Evolutionary conservation across 2,888 invertebrate species (phyloP), one percentile per base, ranked within the genome.

Genomic region (Drosophila limbata): DNA sequence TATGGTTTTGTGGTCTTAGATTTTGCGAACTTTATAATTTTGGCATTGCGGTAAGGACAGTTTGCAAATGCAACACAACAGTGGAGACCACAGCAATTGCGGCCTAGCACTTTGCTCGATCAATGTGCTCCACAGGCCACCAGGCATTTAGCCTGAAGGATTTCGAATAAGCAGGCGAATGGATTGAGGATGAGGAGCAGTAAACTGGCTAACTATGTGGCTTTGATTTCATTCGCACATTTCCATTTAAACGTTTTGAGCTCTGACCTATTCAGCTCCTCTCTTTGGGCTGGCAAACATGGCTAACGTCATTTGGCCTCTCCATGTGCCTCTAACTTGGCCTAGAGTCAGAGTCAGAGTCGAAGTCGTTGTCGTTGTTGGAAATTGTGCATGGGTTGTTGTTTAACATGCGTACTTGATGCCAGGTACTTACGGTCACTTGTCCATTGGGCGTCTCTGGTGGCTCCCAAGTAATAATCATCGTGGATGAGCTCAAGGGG

Each of bases 391-490:
- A 35, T 35, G 37, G 44, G 6, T 48, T 68, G 64, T 79, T 76
- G 76, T 69, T 82, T 82, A 86, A 84, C 75, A 70, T 73, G 75
- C 72, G 56, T 48, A 79, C 73, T 69, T 69, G 60, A 69, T 84
- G 69, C 62, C 65, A 72, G 74, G 72, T 84, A 94, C 95, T 95
- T 93, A 98, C 98, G 94, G 97, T 97, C 82, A 99, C 97, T 95
- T 97, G 97, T 84, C 99, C 99, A 92, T 99, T 99, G 51, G 99
- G 98, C 61, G 97, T 97, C 92, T 98, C 98, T 17, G 99, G 99
- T 91, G 98, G 98, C 88, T 98, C 97, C 99, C 99, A 99, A 91
- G 98, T 97, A 84, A 99, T 98, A 65, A 98, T 96, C 96, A 99
- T 97, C 39, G 98, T 98, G 91, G 97, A 98, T 59, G 98, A 97